phyloP scores from a whole-genome alignment of 2,888 invertebrate species.

The Cataglyphis livida region DNA sequence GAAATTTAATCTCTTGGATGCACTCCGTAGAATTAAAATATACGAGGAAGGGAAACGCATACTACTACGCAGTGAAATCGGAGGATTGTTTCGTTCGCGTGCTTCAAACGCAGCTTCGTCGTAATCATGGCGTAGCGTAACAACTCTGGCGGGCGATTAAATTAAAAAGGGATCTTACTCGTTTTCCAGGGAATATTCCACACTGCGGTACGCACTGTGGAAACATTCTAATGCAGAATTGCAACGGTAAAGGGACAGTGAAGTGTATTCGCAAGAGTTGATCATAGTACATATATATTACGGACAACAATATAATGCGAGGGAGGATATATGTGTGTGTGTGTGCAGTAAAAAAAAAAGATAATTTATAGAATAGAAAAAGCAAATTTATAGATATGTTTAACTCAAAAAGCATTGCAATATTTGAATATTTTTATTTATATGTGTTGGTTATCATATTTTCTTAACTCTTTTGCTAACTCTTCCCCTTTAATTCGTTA shows the following conservation, averaged over 20 bases:
- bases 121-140: conserved; percentile 63
- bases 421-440: neutral
- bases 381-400: conserved; percentile 7
- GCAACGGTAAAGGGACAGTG: conserved; percentile 9
- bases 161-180: conserved; percentile 42
- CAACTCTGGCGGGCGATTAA: conserved; percentile 36
- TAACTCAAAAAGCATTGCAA: neutral
- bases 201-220: conserved; percentile 13
- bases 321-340: neutral
- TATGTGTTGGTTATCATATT: neutral
- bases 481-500: neutral
- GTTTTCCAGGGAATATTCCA: neutral
- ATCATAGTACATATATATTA: conserved; percentile 8
- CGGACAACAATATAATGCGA: neutral
- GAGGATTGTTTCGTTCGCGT: conserved; percentile 63
- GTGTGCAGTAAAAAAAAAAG: neutral
- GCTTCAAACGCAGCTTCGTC: conserved; percentile 64
- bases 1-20: conserved; percentile 73
- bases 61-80: conserved; percentile 58
- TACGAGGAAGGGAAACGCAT: conserved; percentile 32
- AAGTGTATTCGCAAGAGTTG: conserved; percentile 11
- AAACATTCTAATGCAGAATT: conserved; percentile 30
- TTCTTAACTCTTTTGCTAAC: neutral
- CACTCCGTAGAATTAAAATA: conserved; percentile 70
- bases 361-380: too few relatives aligned